These are phyloP conservation scores for Xenopus tropicalis DNA, from an alignment of 2,113 vertebrate genomes.

Conservation along the genomic window UCB_Xtro_10.0 CM004450.2:113828001-113828500, in stretches of 20 bases:
- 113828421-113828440: constrained; percentile 5
- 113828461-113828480: constrained; percentile 58
- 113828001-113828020: constrained; percentile 31
- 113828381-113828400: constrained; percentile 95
- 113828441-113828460: constrained; percentile 43
- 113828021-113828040: constrained; percentile 26
- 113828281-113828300: constrained; percentile 38
- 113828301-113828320: constrained; percentile 41
- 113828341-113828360: constrained; percentile 71
- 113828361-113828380: constrained; percentile 75
- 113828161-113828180: constrained; percentile 9
- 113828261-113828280: constrained; percentile 28
- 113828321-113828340: constrained; percentile 30
- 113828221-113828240: constrained; percentile 34
- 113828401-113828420: constrained; percentile 54
- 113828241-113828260: not conserved
- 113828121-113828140: constrained; percentile 28
- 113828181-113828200: constrained; percentile 38
- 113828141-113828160: not conserved
- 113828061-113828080: constrained; percentile 27
- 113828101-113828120: constrained; percentile 39
- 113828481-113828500: constrained; percentile 1
- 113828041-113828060: constrained; percentile 32
- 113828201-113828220: constrained; percentile 63
- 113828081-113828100: constrained; percentile 28